Conservation (phyloP, 2,888 invertebrate genomes). For the Zelleria hepariella region DNA sequence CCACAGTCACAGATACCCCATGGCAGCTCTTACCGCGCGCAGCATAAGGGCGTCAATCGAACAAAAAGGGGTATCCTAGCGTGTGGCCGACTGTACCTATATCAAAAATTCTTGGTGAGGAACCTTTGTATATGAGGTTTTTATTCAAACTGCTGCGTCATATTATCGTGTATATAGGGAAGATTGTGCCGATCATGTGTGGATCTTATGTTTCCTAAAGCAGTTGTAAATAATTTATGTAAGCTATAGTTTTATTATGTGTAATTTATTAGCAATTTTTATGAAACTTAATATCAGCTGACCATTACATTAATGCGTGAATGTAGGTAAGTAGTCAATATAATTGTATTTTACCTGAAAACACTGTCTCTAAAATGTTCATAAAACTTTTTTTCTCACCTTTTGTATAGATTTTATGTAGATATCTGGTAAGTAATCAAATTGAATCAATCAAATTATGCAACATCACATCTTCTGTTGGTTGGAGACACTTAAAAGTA, state of each 20-base stretch:
- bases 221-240: slow-evolving; percentile 63
- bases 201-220: slow-evolving; percentile 42
- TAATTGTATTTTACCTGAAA: no score
- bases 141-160: slow-evolving; percentile 18
- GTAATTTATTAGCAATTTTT: slow-evolving; percentile 45
- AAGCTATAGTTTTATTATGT: slow-evolving; percentile 49
- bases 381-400: no score
- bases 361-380: no score
- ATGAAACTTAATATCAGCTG: slow-evolving; percentile 45
- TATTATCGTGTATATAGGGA: slow-evolving; percentile 44
- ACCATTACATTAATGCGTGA: background rate
- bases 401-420: no score
- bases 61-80: no score
- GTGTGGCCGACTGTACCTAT: no score
- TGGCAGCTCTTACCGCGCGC: background rate
- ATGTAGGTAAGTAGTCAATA: background rate
- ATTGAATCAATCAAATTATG: no score
- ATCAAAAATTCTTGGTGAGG: background rate
- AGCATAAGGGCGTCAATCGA: no score
- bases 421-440: no score
- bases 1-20: background rate
- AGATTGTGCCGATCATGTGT: slow-evolving; percentile 51
- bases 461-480: no score
- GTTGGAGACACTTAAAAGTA: background rate
- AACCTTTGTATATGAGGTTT: background rate